Evolutionary conservation across 2,797 vertebrate species (phyloP).

Genomic region (Tadarida brasiliensis): DNA sequence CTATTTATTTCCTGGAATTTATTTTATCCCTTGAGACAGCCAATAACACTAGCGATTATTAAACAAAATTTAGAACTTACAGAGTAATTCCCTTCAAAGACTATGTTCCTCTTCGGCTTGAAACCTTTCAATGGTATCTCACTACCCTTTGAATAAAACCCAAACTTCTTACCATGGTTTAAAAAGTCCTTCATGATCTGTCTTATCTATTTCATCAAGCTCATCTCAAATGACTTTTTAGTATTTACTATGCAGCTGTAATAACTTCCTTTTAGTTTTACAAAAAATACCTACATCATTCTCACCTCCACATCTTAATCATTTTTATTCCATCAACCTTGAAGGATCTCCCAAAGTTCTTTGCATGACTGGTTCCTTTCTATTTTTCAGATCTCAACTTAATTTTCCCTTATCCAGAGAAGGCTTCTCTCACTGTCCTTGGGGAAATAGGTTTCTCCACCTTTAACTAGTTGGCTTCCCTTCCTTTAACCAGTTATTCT

Average conservation of each 20-base stretch:
- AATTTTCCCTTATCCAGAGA: not conserved
- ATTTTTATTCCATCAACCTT: not conserved
- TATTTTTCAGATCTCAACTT: not conserved
- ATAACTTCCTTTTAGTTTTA: not conserved
- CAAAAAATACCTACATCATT: not conserved
- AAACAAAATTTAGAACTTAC: not conserved
- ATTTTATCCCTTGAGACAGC: not conserved
- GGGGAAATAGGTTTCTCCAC: not conserved
- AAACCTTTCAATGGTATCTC: not conserved
- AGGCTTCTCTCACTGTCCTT: not conserved
- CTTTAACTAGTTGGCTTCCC: not conserved
- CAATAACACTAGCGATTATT: not conserved
- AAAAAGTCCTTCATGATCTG: not conserved
- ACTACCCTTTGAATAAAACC: not conserved
- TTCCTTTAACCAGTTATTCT: not conserved
- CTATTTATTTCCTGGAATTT: not conserved
- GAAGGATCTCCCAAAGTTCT: not conserved
- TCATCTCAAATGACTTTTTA: not conserved
- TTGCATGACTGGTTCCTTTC: not conserved
- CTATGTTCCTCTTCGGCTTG: not conserved
- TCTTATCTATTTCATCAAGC: not conserved
- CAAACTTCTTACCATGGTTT: not conserved
- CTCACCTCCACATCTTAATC: not conserved
- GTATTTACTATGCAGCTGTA: not conserved
- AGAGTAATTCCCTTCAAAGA: not conserved